A percentile compares a stretch with the other conserved stretches of the same genome.
These are phyloP conservation scores for Nasonia oneida DNA, from an alignment of 2,888 invertebrate species.

Conservation along the genomic window DNA sequence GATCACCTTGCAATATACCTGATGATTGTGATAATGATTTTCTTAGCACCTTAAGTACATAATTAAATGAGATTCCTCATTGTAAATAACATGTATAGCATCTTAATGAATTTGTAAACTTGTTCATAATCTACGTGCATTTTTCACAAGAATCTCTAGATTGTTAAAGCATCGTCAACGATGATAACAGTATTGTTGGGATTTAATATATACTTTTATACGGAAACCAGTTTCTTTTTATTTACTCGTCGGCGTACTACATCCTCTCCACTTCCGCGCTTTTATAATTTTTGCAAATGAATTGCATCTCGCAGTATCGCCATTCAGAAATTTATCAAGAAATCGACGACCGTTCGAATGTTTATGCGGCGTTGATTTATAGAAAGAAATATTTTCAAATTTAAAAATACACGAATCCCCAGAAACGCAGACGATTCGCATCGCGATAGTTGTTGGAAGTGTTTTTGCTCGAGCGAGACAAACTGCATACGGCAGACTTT, in stretches of 20 bases:
- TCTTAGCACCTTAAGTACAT: constrained; percentile 52
- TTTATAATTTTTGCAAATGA: background rate
- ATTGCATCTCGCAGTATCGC: background rate
- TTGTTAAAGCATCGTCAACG: constrained; percentile 53
- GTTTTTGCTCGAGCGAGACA: background rate
- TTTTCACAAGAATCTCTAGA: constrained; percentile 57
- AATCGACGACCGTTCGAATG: background rate
- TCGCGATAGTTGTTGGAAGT: background rate
- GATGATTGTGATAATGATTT: constrained; percentile 61
- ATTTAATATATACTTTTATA: constrained; percentile 62
- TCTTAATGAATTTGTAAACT: constrained; percentile 50
- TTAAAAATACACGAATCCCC: background rate
- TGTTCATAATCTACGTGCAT: constrained; percentile 45
- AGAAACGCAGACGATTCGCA: background rate
- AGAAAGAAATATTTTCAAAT: background rate
- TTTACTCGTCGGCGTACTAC: background rate
- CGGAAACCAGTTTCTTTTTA: constrained; percentile 39
- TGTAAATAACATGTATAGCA: constrained; percentile 60
- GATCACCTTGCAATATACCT: constrained; percentile 52
- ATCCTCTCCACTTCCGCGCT: background rate
- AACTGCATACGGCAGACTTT: background rate
- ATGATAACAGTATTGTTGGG: constrained; percentile 60
- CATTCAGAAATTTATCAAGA: background rate
- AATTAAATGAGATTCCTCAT: constrained; percentile 59
- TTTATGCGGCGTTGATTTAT: background rate